Evolutionary conservation across 2,113 vertebrate species (phyloP).

Genomic region (Microcebus murinus): DNA sequence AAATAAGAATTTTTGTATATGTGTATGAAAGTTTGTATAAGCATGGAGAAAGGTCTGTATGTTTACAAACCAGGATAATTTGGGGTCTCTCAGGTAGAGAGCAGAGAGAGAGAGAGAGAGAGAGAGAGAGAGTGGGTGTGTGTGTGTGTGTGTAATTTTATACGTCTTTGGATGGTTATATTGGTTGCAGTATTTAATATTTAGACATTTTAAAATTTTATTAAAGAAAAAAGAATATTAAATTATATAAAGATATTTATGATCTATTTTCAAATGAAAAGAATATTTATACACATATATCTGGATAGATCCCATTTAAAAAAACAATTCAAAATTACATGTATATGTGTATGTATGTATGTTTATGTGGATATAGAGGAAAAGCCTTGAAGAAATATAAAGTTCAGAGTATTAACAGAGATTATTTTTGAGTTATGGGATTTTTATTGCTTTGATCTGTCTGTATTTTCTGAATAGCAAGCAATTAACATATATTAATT

Average conservation of each 20-base stretch:
- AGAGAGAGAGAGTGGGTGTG: no score
- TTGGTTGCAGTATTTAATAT: not conserved
- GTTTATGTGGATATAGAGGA: not conserved
- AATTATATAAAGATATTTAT: not conserved
- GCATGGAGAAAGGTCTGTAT: not conserved
- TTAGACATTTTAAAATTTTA: not conserved
- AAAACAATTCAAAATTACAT: not conserved
- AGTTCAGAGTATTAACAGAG: not conserved
- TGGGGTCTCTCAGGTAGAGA: not conserved
- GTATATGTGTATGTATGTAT: not conserved
- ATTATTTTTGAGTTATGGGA: not conserved
- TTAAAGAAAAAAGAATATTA: not conserved
- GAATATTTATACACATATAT: not conserved
- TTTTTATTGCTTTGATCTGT: slow-evolving; percentile 29
- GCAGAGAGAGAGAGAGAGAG: not conserved
- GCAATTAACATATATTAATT: slow-evolving; percentile 21
- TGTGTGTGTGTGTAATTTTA: not conserved
- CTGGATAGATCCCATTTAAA: not conserved
- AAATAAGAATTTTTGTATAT: not conserved
- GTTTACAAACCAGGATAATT: not conserved
- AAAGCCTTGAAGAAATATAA: not conserved
- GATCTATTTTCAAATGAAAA: not conserved
- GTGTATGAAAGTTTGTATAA: not conserved
- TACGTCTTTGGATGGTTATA: not conserved
- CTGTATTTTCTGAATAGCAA: slow-evolving; percentile 26